phyloP scores from a whole-genome alignment of 2,888 invertebrate species.

The Troides aeacus region DNA sequence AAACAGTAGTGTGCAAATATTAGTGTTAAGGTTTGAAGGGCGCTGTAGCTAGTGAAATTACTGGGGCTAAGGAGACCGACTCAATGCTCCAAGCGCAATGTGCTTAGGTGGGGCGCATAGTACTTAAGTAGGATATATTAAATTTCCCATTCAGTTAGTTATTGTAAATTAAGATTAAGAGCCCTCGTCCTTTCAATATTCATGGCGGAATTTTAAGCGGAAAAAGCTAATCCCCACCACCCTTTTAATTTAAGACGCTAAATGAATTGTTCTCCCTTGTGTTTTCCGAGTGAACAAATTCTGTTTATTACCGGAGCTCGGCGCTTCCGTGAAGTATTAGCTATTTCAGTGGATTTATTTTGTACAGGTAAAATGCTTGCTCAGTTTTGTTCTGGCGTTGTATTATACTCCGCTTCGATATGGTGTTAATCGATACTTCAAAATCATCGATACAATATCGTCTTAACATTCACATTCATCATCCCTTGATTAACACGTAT shows the following conservation, averaged over 20 bases:
- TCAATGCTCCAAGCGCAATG: too few species aligned
- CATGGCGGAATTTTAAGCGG: constrained; percentile 21
- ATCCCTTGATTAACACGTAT: too few species aligned
- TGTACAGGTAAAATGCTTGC: background rate
- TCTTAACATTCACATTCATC: too few species aligned
- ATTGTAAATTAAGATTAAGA: constrained; percentile 23
- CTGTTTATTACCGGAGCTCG: constrained; percentile 15
- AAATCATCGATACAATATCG: too few species aligned
- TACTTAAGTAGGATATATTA: background rate
- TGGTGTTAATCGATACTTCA: too few species aligned
- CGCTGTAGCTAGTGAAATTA: too few species aligned
- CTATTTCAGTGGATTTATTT: constrained; percentile 11
- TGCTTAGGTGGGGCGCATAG: too few species aligned
- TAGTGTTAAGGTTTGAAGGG: too few species aligned
- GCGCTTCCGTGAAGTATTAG: constrained; percentile 3
- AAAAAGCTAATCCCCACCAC: constrained; percentile 24
- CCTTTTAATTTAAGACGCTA: constrained; percentile 26
- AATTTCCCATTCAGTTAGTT: constrained; percentile 18
- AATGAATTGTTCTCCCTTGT: constrained; percentile 25
- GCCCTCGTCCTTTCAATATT: constrained; percentile 16
- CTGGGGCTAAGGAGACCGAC: too few species aligned
- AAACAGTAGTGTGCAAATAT: too few species aligned
- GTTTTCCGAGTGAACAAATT: constrained; percentile 25
- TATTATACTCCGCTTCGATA: too few species aligned
- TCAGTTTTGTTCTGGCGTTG: background rate